These are phyloP conservation scores for Nephrotoma guestfalica DNA, from an alignment of 2,888 invertebrate species.

Conservation along the genomic window DNA sequence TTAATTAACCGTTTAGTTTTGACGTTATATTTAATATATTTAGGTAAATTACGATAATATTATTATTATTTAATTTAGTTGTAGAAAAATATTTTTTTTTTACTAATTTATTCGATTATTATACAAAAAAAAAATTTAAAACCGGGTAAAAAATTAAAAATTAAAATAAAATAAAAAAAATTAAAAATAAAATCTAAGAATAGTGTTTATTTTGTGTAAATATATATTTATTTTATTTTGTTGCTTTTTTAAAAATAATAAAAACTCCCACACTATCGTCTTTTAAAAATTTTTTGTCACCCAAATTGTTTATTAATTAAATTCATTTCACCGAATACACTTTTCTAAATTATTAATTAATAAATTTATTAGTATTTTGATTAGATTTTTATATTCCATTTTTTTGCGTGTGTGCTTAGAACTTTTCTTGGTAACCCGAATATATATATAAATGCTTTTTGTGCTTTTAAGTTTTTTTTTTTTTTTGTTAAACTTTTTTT, in stretches of 20 bases:
- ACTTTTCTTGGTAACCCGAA: not conserved
- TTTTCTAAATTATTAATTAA: conserved; percentile 14
- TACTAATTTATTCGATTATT: not conserved
- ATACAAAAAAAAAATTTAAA: not conserved
- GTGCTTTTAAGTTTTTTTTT: not conserved
- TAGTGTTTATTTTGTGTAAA: not conserved
- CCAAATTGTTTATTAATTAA: conserved; percentile 9
- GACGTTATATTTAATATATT: not conserved
- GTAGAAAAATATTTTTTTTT: not conserved
- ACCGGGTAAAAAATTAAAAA: not conserved
- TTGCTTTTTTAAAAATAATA: not conserved
- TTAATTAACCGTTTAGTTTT: not conserved
- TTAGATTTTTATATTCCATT: conserved; percentile 8
- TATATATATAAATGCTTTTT: not conserved
- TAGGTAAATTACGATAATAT: not conserved
- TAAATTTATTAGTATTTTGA: conserved; percentile 14
- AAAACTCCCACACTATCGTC: conserved; percentile 1
- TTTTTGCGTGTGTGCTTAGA: conserved; percentile 5
- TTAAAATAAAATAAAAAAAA: not conserved
- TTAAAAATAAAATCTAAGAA: not conserved
- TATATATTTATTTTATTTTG: not conserved
- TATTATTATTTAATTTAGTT: not conserved
- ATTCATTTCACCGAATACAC: conserved; percentile 22
- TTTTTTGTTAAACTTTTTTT: not conserved
- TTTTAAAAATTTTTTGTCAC: conserved; percentile 7